Conservation (phyloP, 2,888 invertebrate species). For the Scaptomyza flava region DNA sequence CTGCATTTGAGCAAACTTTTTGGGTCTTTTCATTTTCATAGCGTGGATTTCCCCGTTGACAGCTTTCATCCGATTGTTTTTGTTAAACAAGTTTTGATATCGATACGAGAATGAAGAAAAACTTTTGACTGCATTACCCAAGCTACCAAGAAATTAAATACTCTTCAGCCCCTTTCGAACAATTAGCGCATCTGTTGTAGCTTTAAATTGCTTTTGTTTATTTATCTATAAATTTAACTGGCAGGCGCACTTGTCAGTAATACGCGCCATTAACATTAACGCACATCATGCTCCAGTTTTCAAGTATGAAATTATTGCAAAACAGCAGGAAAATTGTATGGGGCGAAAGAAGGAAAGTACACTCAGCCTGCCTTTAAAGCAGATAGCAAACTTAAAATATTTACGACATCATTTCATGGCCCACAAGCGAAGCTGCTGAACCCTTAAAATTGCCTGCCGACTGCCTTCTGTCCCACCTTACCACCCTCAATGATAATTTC, state of each 20-base stretch:
- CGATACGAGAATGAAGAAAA: conserved; percentile 2
- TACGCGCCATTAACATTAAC: conserved; percentile 82
- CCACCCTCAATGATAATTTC: conserved; percentile 69
- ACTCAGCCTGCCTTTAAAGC: conserved; percentile 42
- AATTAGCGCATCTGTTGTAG: conserved; percentile 63
- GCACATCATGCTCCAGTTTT: conserved; percentile 77
- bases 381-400: conserved; percentile 77
- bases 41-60: conserved; percentile 56
- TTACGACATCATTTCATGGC: conserved; percentile 80
- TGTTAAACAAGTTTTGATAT: conserved; percentile 44
- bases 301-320: conserved; percentile 70
- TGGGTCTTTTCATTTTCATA: conserved; percentile 67
- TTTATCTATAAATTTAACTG: conserved; percentile 49
- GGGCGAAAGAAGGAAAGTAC: not conserved
- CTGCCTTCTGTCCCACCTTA: conserved; percentile 17
- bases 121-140: conserved; percentile 12
- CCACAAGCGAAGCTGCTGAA: conserved; percentile 69
- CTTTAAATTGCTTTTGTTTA: conserved; percentile 42
- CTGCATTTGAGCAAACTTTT: conserved; percentile 38
- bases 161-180: not conserved
- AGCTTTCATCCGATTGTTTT: conserved; percentile 26
- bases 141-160: not conserved
- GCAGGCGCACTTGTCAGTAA: conserved; percentile 76
- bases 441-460: conserved; percentile 56
- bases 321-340: conserved; percentile 5